Evolutionary conservation across 64 coral and sea anemone genomes (phyloP).

Genomic region (Acropora tenuis): DNA sequence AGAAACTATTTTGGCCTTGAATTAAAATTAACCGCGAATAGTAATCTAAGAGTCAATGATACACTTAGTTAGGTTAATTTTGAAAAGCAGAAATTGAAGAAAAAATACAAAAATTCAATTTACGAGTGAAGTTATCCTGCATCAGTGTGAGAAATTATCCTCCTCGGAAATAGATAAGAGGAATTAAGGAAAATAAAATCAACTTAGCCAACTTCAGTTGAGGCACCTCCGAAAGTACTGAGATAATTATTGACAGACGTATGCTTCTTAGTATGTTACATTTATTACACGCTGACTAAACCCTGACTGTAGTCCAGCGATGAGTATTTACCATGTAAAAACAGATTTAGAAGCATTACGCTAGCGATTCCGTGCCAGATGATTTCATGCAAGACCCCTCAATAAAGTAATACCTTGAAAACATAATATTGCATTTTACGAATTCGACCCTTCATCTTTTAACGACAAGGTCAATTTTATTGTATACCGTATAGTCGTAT

Average conservation of each 20-base stretch:
- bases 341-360: not conserved
- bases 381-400: not conserved
- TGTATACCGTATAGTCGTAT: too few species aligned
- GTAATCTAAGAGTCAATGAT: too few species aligned
- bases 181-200: not conserved
- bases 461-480: too few species aligned
- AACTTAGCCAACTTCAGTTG: not conserved
- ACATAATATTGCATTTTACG: not conserved
- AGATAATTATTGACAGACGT: not conserved
- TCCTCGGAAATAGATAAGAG: not conserved
- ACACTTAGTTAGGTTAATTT: too few species aligned
- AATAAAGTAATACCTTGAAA: not conserved
- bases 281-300: slow-evolving; percentile 20
- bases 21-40: too few species aligned
- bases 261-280: slow-evolving; percentile 10
- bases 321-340: slow-evolving; percentile 75
- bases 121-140: too few species aligned
- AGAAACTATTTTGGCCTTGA: not conserved
- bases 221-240: not conserved
- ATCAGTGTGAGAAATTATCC: too few species aligned
- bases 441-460: too few species aligned
- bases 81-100: too few species aligned
- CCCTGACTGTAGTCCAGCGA: slow-evolving; percentile 23
- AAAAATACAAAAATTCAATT: too few species aligned
- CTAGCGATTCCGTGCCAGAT: slow-evolving; percentile 61